These are phyloP conservation scores for Eurystomus gularis DNA, from an alignment of 2,113 vertebrate species.

Conservation along the genomic window DNA sequence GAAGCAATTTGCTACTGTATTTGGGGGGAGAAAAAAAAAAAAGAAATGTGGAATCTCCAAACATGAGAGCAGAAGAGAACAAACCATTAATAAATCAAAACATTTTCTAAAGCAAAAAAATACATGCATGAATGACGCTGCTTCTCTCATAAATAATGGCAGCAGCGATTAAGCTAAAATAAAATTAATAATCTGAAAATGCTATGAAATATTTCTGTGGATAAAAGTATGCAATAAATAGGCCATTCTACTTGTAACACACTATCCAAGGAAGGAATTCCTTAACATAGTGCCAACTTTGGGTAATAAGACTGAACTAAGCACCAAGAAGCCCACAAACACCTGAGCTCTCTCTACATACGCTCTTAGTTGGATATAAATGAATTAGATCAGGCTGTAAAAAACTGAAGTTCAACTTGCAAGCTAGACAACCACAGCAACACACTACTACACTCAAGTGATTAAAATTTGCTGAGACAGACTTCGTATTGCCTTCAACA, in stretches of 20 bases:
- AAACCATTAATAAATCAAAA: not conserved
- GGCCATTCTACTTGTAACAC: not conserved
- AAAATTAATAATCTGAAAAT: not conserved
- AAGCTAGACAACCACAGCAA: not conserved
- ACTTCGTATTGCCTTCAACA: not conserved
- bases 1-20: conserved; percentile 95
- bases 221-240: not conserved
- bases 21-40: conserved; percentile 18
- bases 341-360: not conserved
- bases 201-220: not conserved
- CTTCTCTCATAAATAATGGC: not conserved
- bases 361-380: not conserved
- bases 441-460: not conserved
- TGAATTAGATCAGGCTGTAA: not conserved
- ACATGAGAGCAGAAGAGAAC: not conserved
- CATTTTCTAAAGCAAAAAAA: not conserved
- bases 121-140: not conserved
- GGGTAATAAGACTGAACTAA: not conserved
- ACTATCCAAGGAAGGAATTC: not conserved
- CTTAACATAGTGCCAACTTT: not conserved
- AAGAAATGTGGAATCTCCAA: conserved; percentile 9
- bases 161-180: not conserved
- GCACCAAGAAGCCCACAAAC: not conserved
- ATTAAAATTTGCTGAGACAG: not conserved
- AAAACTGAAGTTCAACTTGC: not conserved